Evolutionary conservation across 2,888 invertebrate species (phyloP), one percentile per base, ranked within the genome.

Genomic region (Cinara cedri): DNA sequence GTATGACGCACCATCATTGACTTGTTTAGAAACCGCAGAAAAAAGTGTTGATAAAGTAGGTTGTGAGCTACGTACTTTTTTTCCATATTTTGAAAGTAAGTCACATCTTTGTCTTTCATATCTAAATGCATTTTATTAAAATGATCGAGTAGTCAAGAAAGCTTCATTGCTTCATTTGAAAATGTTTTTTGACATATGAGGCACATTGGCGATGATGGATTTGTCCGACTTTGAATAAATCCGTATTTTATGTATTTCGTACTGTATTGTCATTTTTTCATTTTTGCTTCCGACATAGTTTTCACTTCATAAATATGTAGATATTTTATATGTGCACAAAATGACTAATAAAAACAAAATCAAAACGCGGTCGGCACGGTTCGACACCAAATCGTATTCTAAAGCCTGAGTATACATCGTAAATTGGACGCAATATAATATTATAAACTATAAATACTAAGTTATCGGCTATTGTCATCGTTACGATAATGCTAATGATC

Each of bases 1-100:
- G n/a, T n/a, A n/a, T 55, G 57, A 70, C 51, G 81, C 65, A 81
- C 81, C 81, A 60, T 81, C 76, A 60, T 81, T 68, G 21, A 51
- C n/a, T 44, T 81, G 75, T 26, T 78, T 78, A 68, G 81, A 49
- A 72, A 55, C 21, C 34, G 76, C 13, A 16, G n/a, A 42, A 81
- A 81, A 76, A 49, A 78, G 26, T 51, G 26, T 70, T n/a, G 70
- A 26, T 54, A 49, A 34, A 26, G 49, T 46, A 26, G 26, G 44
- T 46, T 44, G n/a, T n/a, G 44, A 44, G 26, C 54, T 49, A 44
- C 19, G 26, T 49, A 26, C 44, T 54, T 44, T 16, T n/a, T 54
- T 70, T 49, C 24, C 19, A 70, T 26, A 70, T 70, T 70, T 70
- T 24, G 21, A 49, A 66, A 66, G 66, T 46, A 66, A 10, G 26